A percentile compares a stretch with the other conserved stretches of the same genome.
Conservation (phyloP, 1,140 invertebrate genomes). For the Lethrus apterus region DNA sequence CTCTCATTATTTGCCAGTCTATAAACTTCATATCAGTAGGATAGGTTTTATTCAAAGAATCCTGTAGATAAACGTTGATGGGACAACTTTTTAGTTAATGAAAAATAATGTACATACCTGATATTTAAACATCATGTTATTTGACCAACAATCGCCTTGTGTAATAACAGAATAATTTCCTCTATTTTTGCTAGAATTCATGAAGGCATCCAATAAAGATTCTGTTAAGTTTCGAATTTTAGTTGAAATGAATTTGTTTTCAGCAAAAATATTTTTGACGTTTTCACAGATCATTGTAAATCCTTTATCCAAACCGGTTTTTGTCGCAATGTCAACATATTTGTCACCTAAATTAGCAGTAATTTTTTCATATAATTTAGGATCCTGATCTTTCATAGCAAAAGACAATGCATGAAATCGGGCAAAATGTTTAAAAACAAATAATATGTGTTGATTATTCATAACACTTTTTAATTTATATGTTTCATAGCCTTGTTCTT, state of each 20-base stretch:
- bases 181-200: background rate
- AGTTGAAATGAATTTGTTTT: too few species aligned
- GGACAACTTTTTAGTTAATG: background rate
- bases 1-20: constrained; percentile 49
- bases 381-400: background rate
- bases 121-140: constrained; percentile 50
- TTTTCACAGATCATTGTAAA: background rate
- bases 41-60: background rate
- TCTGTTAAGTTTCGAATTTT: background rate
- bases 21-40: constrained; percentile 42
- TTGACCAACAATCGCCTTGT: constrained; percentile 50
- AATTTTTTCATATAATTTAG: background rate
- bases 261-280: background rate
- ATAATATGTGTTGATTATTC: background rate
- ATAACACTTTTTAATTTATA: background rate
- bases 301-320: background rate
- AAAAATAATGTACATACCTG: constrained; percentile 25
- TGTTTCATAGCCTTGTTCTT: background rate
- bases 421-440: constrained; percentile 1
- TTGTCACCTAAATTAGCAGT: background rate
- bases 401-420: constrained; percentile 3
- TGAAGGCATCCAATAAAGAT: background rate
- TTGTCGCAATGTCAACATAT: background rate
- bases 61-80: background rate
- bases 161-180: constrained; percentile 36